Base-by-base conservation (phyloP, 2,113 vertebrate species). In the Cnemophilus loriae region DNA sequence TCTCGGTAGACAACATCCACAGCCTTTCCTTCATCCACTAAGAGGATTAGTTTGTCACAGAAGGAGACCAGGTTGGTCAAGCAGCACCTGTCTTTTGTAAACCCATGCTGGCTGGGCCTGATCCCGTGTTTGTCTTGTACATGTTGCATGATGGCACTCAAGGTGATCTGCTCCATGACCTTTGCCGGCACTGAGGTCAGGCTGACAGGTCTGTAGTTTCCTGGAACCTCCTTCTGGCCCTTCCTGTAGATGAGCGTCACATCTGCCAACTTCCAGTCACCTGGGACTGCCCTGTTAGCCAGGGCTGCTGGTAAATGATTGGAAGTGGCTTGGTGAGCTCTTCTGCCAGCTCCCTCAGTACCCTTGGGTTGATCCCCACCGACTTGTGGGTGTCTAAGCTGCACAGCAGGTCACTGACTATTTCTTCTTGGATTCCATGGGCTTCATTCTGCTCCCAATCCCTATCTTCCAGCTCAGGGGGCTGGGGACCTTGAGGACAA, bases 91-190 rank as follows among this genome's bases (percentile, higher is more conserved):
- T n/a, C 8, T 60, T 73, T 67, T 4, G 14, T 23, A 60, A 59
- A 47, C 3, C 17, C 28, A 4, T 33, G 46, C 30, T 79, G 52
- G 7, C 26, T 60, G 67, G 10, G 60, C 15, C 74, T 23, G 30
- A 53, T 47, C 7, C 39, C 16, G 20, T n/a, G 7, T 18, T 60
- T 67, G 39, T 53, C 60, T 21, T 10, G 24, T 32, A 16, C 17
- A 13, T 1, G 1, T 18, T 21, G 8, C 20, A 30, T 2, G 10
- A 39, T 27, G 20, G 24, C 30, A 27, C 28, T 59, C 10, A 4
- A 35, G 59, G 21, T 11, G 23, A 52, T 41, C 44, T 46, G 37
- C 33, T 59, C 59, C 16, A 7, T 5, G 20, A 47, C 14, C 33
- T 22, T 60, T 16, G 5, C 14, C 0, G 0, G 52, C 39, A 55